Evolutionary conservation across 2,113 vertebrate genomes (phyloP), one percentile per base, ranked within the genome.

Genomic region (Australoheros scitulus): DNA sequence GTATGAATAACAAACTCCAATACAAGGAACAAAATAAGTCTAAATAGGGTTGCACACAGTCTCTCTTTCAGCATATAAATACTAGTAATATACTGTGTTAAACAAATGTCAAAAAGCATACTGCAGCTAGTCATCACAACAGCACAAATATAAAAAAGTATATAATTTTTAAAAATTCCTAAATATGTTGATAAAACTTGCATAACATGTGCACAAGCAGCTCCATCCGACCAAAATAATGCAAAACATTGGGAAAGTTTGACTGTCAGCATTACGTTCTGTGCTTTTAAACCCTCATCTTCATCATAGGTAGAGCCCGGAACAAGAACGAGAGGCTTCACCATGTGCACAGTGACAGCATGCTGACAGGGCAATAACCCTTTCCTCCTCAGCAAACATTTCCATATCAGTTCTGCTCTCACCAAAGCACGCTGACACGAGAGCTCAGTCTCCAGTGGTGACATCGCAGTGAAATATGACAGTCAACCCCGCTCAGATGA

Each of bases 401-500:
- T 91, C 80, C 77, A 88, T 87, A 85, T 90, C 83, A 81, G 52
- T 86, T 82, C 74, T 68, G 84, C 65, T 74, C 59, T 61, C 20
- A 10, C 68, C 60, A 2, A 36, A n/a, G 82, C 60, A 80, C 70
- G 26, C 68, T 82, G 68, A 92, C 87, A 88, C 59, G 86, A 79
- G 87, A 88, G 86, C 77, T 86, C 79, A 52, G 83, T 86, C 90
- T 90, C 85, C 85, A 61, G 81, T 83, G 89, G 82, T 87, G 88
- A 91, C 91, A 84, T 87, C 38, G 41, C 75, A 76, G 81, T 88
- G 85, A 90, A 93, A 91, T 85, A 87, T 90, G 90, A 93, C 90
- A 89, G 85, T 83, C 81, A 86, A 64, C 78, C 63, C 34, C 7
- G 20, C 70, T 86, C 88, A 79, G 80, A 92, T 83, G 76, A 90